phyloP scores from a whole-genome alignment of 92 coral and sea anemone genomes.

The Porites cylindrica region DNA sequence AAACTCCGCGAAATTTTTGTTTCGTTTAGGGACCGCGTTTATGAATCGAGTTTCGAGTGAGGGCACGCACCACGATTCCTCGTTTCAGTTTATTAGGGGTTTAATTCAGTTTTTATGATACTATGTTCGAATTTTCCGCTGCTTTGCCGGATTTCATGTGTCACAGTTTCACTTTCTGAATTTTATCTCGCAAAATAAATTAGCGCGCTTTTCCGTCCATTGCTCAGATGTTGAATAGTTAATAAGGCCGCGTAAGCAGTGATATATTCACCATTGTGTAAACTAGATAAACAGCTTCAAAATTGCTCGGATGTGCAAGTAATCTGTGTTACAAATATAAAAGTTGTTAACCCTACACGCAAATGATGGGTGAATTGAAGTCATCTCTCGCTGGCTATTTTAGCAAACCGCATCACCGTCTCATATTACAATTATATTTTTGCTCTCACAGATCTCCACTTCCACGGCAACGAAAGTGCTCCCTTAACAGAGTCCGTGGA shows the following conservation, averaged over 20 bases:
- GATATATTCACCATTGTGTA: not conserved
- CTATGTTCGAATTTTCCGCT: not conserved
- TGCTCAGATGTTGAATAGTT: constrained; percentile 44
- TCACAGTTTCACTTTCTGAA: not conserved
- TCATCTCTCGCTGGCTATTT: constrained; percentile 10
- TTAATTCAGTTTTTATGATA: not conserved
- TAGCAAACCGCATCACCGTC: constrained; percentile 50
- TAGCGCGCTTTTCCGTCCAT: constrained; percentile 44
- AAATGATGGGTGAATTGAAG: not conserved
- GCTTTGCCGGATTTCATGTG: not conserved
- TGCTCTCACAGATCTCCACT: constrained; percentile 53
- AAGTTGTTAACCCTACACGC: not conserved
- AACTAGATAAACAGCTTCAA: constrained; percentile 9
- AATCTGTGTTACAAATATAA: not conserved
- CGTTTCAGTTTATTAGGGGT: constrained; percentile 1
- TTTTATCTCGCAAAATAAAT: constrained; percentile 26
- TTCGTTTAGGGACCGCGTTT: constrained; percentile 14
- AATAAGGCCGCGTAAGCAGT: constrained; percentile 24
- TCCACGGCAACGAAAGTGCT: constrained; percentile 50
- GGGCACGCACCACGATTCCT: not conserved
- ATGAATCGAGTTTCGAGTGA: not conserved
- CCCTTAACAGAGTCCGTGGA: constrained; percentile 31
- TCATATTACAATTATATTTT: constrained; percentile 27
- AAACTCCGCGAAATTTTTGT: constrained; percentile 28
- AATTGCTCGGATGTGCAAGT: not conserved